Base-by-base conservation (phyloP, 2,888 invertebrate species). In the Coelopa pilipes region DNA sequence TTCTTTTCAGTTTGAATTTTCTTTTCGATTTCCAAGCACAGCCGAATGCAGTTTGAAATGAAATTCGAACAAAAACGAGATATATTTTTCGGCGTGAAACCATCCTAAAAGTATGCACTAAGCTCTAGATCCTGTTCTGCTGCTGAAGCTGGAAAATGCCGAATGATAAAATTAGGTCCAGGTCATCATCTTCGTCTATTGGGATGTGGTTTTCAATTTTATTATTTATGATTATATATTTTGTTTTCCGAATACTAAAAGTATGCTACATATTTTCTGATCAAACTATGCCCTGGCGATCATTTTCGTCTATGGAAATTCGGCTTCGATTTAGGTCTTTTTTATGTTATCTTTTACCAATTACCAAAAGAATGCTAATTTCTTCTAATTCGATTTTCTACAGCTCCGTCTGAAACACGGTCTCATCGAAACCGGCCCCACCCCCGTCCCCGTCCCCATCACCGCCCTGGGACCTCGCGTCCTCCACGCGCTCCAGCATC, bases 361-460 rank as follows among this genome's bases (percentile, higher is more conserved):
- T n/a, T n/a, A n/a, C 34, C 7, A 34, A 34, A 34, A 34, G 34
- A 2, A 34, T 34, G 34, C 34, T 34, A n/a, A n/a, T n/a, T n/a
- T n/a, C n/a, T n/a, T n/a, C n/a, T n/a, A n/a, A n/a, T n/a, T n/a
- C n/a, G n/a, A 34, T 65, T 3, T 49, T 21, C 57, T 70, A 70
- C 34, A 70, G 46, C 62, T 70, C 53, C 19, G 70, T 70, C 62
- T 70, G 70, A 13, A 50, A 4, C 17, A 60, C 47, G 2, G 1
- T 59, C 60, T 12, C 10, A 2, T 34, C 13, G 65, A 47, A 13
- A 50, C 11, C 4, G 7, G n/a, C 19, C 12, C 19, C 9, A 45
- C 1, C 21, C 1, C 17, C 57, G 62, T 53, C 24, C n/a, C n/a
- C n/a, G n/a, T 62, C n/a, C 45, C 10, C 62, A 5, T n/a, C n/a